Conservation (phyloP, 2,113 vertebrate species). For the Erythrocercus mccallii region DNA sequence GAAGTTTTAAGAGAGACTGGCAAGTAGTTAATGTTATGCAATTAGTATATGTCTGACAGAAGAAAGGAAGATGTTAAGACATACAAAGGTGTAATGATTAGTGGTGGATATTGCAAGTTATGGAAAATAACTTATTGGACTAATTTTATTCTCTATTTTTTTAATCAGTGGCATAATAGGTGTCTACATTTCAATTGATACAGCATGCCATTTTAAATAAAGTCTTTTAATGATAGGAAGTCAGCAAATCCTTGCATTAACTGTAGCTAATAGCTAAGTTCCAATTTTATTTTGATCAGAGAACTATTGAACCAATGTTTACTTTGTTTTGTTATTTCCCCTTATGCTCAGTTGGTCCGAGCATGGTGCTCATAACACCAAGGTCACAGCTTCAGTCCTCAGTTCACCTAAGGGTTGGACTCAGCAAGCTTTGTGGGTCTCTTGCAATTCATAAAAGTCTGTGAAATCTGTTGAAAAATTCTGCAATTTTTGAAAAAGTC, state of each 20-base stretch:
- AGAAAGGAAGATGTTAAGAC: not conserved
- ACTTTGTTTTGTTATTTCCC: not conserved
- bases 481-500: not conserved
- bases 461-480: not conserved
- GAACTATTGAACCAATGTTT: not conserved
- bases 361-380: not conserved
- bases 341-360: not conserved
- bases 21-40: not conserved
- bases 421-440: not conserved
- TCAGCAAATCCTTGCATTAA: not conserved
- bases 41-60: not conserved
- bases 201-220: not conserved
- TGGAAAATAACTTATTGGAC: not conserved
- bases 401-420: not conserved
- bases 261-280: not conserved
- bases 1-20: not conserved
- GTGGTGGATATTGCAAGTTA: not conserved
- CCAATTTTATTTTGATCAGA: not conserved
- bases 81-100: not conserved
- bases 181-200: not conserved
- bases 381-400: fast-evolving
- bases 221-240: not conserved
- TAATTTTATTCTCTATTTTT: not conserved
- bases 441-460: not conserved
- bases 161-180: not conserved